Percentiles rank a stretch among this genome's conserved stretches.
Evolutionary conservation across 2,113 vertebrate genomes (phyloP).

Genomic region (Silurus meridionalis): DNA sequence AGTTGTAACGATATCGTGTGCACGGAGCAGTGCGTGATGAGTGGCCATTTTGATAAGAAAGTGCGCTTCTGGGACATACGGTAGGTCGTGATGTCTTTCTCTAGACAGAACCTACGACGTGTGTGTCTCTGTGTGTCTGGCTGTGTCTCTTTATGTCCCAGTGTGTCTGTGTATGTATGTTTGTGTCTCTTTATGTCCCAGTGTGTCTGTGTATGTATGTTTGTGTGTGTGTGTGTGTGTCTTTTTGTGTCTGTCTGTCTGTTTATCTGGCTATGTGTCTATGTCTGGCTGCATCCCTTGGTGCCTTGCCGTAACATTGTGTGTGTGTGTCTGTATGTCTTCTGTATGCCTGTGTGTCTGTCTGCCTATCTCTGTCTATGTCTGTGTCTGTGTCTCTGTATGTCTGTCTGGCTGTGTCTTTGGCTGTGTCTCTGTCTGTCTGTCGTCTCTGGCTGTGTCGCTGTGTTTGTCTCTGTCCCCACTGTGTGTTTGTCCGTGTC

Average conservation of each 20-base stretch:
- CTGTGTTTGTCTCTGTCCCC: background rate
- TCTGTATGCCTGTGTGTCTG: background rate
- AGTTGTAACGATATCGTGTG: conserved; percentile 98
- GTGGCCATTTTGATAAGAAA: conserved; percentile 98
- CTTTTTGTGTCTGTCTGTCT: background rate
- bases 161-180: too few species aligned
- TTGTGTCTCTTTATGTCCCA: background rate
- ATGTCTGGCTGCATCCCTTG: background rate
- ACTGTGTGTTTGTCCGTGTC: background rate
- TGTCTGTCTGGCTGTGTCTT: background rate
- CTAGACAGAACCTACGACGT: background rate
- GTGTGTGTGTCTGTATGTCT: background rate
- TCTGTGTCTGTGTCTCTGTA: background rate
- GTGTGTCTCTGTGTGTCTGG: background rate
- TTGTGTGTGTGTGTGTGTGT: background rate
- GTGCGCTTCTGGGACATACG: conserved; percentile 98
- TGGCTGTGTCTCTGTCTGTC: background rate
- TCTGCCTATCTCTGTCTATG: background rate
- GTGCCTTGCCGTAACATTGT: too few species aligned
- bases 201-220: background rate
- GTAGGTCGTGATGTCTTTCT: conserved; percentile 63
- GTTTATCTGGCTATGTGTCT: background rate
- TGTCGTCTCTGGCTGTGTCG: background rate
- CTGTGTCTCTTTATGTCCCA: background rate
- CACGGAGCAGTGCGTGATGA: conserved; percentile 98